These are phyloP conservation scores for Lycopodina hypogea DNA, from an alignment of 37 sponge, comb jelly and placozoan genomes.

Conservation along the genomic window DNA sequence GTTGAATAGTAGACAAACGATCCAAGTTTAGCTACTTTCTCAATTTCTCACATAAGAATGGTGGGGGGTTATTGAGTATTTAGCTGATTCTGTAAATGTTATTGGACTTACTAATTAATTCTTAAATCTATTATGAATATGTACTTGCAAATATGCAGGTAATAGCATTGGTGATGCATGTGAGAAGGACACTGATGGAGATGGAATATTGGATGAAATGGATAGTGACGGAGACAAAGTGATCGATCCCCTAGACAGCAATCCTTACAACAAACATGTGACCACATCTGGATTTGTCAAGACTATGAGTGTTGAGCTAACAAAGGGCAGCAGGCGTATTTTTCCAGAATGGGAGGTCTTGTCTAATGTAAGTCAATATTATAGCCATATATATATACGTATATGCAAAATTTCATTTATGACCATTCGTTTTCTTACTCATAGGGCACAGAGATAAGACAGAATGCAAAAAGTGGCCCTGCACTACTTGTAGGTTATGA, in stretches of 20 bases:
- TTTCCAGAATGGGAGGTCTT: conserved; percentile 37
- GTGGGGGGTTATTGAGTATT: no score
- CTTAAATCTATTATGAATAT: no score
- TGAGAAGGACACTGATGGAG: conserved; percentile 17
- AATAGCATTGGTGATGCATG: conserved; percentile 80
- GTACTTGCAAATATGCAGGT: no score
- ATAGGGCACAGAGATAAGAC: conserved; percentile 66
- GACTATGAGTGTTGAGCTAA: conserved; percentile 34
- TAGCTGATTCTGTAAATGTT: no score
- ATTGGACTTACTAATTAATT: no score
- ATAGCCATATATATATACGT: not conserved
- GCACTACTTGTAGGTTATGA: conserved; percentile 58
- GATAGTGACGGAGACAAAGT: conserved; percentile 28
- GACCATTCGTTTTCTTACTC: not conserved
- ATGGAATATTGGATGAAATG: conserved; percentile 9
- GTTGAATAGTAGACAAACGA: no score
- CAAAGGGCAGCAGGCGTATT: not conserved
- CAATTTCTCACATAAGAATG: no score
- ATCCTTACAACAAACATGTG: conserved; percentile 62
- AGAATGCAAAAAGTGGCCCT: conserved; percentile 39
- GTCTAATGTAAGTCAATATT: conserved; percentile 28
- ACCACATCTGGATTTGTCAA: conserved; percentile 40
- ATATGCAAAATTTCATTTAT: no score
- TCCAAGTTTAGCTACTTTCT: no score
- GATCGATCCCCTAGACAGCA: conserved; percentile 59